phyloP scores from a whole-genome alignment of 2,888 invertebrate genomes.

The Pasiphila rectangulata region DNA sequence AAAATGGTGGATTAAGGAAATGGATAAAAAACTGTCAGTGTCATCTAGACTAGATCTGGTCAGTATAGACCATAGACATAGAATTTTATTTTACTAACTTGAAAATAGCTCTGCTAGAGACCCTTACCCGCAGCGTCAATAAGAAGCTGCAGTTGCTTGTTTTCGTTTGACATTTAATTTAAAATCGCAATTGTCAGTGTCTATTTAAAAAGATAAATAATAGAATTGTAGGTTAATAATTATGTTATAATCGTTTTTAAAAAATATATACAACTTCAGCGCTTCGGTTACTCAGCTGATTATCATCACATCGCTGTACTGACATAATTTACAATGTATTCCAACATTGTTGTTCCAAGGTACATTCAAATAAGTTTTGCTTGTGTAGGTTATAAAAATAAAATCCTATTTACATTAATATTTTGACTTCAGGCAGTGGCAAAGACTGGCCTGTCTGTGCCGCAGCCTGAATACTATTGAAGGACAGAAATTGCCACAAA shows the following conservation, averaged over 20 bases:
- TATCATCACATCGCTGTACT: background rate
- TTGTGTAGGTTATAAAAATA: constrained; percentile 8
- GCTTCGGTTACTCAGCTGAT: background rate
- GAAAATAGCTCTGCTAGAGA: too few relatives aligned
- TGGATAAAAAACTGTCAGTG: too few relatives aligned
- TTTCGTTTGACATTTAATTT: background rate
- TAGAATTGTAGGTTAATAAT: too few relatives aligned
- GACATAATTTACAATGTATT: constrained; percentile 45
- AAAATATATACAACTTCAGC: too few relatives aligned
- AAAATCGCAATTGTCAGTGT: too few relatives aligned
- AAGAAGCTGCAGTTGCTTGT: too few relatives aligned
- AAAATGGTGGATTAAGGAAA: background rate
- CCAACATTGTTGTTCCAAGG: constrained; percentile 51
- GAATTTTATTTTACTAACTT: too few relatives aligned
- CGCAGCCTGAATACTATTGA: constrained; percentile 60
- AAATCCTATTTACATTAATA: background rate
- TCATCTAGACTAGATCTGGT: too few relatives aligned
- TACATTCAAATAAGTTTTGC: constrained; percentile 28
- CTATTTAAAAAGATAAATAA: too few relatives aligned
- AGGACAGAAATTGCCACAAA: constrained; percentile 63
- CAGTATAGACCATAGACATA: background rate
- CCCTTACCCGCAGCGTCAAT: too few relatives aligned
- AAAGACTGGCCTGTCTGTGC: constrained; percentile 56
- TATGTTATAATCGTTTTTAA: too few relatives aligned
- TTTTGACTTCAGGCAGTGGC: constrained; percentile 57